phyloP scores from a whole-genome alignment of 2,113 vertebrate genomes.

The Perca schrenkii region DNA sequence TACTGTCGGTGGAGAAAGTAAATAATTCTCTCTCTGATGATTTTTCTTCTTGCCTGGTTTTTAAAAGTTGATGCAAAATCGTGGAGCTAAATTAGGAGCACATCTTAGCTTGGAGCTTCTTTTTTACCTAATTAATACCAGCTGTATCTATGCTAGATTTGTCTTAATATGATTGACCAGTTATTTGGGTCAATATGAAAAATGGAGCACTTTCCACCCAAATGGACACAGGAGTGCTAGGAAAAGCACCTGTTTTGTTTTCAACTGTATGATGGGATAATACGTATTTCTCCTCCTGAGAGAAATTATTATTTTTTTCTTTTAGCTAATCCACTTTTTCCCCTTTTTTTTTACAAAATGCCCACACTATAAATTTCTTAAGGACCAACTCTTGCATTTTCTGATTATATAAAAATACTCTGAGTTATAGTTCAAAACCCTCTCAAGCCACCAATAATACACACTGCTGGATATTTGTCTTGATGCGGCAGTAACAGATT shows the following conservation, averaged over 20 bases:
- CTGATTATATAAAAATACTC: conserved; percentile 6
- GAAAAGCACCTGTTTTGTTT: conserved; percentile 8
- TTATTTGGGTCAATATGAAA: conserved; percentile 42
- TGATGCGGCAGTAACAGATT: neutral
- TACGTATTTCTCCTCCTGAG: neutral
- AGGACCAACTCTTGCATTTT: neutral
- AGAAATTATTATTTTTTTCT: neutral
- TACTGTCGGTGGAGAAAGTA: neutral
- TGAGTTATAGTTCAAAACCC: conserved; percentile 15
- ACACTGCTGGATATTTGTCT: conserved; percentile 27
- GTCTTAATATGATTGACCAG: conserved; percentile 20
- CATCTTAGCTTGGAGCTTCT: neutral
- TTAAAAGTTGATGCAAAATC: neutral
- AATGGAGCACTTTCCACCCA: conserved; percentile 23
- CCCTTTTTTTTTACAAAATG: neutral
- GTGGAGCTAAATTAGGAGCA: neutral
- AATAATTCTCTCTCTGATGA: neutral
- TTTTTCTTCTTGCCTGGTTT: neutral
- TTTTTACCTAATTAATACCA: conserved; percentile 9
- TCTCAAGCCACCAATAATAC: conserved; percentile 11
- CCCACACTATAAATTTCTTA: conserved; percentile 1
- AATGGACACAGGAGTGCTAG: conserved; percentile 4
- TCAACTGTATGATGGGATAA: neutral
- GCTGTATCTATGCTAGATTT: conserved; percentile 31
- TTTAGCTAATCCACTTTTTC: conserved; percentile 7